Evolutionary conservation across 2,797 vertebrate genomes (phyloP).

Genomic region (Gobionotothen gibberifrons): DNA sequence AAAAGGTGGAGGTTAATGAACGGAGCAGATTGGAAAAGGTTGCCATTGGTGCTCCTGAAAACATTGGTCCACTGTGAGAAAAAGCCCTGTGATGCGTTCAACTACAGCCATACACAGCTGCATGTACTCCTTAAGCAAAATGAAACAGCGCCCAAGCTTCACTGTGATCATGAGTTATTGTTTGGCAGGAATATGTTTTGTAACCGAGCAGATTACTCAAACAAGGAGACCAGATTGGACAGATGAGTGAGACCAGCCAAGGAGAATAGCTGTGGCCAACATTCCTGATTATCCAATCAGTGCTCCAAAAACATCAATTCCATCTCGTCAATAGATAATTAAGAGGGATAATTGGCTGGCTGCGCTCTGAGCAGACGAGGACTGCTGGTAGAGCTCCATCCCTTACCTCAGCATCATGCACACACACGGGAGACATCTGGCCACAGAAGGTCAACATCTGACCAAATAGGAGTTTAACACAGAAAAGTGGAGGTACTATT

Average conservation of each 20-base stretch:
- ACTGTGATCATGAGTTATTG: conserved; percentile 51
- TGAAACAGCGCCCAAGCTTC: conserved; percentile 24
- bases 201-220: conserved; percentile 70
- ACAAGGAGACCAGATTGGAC: conserved; percentile 77
- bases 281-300: conserved; percentile 84
- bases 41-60: conserved; percentile 38
- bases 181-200: conserved; percentile 63
- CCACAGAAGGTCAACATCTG: conserved; percentile 46
- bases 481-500: neutral
- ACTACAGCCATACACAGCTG: conserved; percentile 10
- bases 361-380: conserved; percentile 68
- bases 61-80: conserved; percentile 19
- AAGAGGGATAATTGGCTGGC: conserved; percentile 83
- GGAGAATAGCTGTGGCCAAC: conserved; percentile 81
- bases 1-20: conserved; percentile 75
- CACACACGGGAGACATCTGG: conserved; percentile 33
- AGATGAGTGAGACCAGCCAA: conserved; percentile 78
- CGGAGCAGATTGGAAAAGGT: conserved; percentile 53
- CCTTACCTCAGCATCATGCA: conserved; percentile 57
- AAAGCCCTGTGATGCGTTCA: conserved; percentile 30
- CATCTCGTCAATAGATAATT: conserved; percentile 85
- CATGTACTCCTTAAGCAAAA: conserved; percentile 11
- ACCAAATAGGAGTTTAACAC: conserved; percentile 3
- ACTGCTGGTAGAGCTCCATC: conserved; percentile 68
- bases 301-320: conserved; percentile 83